Base-by-base conservation (phyloP, 2,888 invertebrate genomes). In the Zaprionus lineosus region DNA sequence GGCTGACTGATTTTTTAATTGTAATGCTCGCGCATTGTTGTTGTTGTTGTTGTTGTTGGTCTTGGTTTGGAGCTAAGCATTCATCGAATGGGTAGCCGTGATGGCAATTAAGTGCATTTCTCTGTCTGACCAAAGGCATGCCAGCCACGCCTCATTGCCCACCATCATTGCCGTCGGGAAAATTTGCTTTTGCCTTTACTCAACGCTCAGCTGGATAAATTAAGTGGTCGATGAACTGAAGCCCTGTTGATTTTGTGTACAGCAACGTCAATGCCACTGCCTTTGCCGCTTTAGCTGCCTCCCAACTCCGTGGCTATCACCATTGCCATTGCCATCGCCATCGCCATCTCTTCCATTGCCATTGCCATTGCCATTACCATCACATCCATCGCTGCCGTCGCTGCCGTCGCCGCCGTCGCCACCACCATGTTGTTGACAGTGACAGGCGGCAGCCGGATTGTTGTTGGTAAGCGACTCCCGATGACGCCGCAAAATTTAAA, bases 141-240 rank as follows among this genome's bases (percentile, higher is more conserved):
- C 58, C 28, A 14, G 43, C 39, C 43, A 41, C 52, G 31, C 52
- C 50, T 36, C 46, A 24, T 34, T 47, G 50, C 43, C 40, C 51
- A n/a, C 9, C 46, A 19, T 33, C 28, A 33, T 48, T 59, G 29
- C 26, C 53, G 26, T 33, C 29, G 48, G 70, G 68, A 57, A 72
- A 74, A 75, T 68, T 73, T 70, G 84, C 72, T 78, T 75, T 77
- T 82, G 79, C 71, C 69, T 69, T 79, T 81, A 63, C 83, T 77
- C 83, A 83, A 84, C 78, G 84, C 84, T 84, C 85, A 86, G 78
- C 79, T 73, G 86, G 86, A 86, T 86, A 86, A 86, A 86, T 86
- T 86, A 86, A 86, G 86, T 86, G 86, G 86, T 87, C 86, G 86
- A 86, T 87, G 87, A 87, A 86, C 86, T 86, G 86, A 81, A 87